Evolutionary conservation across 2,797 vertebrate genomes (phyloP), one percentile per base, ranked within the genome.

Genomic region (Macropodus opercularis): DNA sequence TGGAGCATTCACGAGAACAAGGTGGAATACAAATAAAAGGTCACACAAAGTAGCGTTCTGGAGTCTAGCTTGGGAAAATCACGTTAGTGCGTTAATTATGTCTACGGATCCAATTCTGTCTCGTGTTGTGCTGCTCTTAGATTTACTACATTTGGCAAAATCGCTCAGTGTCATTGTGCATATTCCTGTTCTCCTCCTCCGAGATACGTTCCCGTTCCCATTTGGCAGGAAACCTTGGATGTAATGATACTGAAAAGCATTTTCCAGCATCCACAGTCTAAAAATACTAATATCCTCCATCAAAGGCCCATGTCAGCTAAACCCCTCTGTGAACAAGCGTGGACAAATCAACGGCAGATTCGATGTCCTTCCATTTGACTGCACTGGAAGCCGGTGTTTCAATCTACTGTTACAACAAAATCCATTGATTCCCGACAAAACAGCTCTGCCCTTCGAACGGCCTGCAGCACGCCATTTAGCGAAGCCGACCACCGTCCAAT

Each of bases 401-500:
- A 29, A 46, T 63, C 69, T 48, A 29, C 61, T 52, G 51, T 76
- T 60, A 61, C 36, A 23, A 41, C 24, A 26, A 24, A 72, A 81
- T 74, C 83, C 67, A 69, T 70, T 12, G 51, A 46, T 46, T 44
- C 31, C 39, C 44, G 47, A 61, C 6, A 17, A 67, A 74, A 69
- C 14, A 22, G 41, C 35, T 12, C 29, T 26, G 34, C 35, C 58
- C 54, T 50, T 27, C 54, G 38, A 5, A 26, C 6, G n/a, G n/a
- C 8, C 42, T 54, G 12, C 29, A 69, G 31, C 43, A 4, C 6
- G 0, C 27, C 77, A 63, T 79, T 87, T 77, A 83, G 50, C 50
- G 34, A 51, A 65, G 78, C 40, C 70, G 64, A 57, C 70, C 59
- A 34, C 66, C 54, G 26, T 63, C 47, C 24, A 58, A 77, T 81